These are phyloP conservation scores for Sinocyclocheilus grahami DNA, from an alignment of 2,113 vertebrate species.

Conservation along the genomic window DNA sequence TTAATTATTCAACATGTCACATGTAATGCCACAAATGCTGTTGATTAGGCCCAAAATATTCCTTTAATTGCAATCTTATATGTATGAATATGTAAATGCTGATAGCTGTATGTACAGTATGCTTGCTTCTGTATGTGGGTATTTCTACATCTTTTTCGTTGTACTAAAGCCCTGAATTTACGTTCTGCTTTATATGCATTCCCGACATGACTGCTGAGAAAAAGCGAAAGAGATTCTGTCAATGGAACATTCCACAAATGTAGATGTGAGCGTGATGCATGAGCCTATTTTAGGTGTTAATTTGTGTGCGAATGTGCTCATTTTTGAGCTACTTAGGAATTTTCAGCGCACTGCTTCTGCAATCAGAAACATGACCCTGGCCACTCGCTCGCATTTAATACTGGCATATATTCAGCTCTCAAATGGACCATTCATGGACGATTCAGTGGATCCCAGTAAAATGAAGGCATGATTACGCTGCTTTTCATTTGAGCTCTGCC, in stretches of 20 bases:
- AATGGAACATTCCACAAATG: constrained; percentile 47
- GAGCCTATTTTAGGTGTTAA: constrained; percentile 62
- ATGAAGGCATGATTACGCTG: background rate
- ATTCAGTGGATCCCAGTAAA: constrained; percentile 46
- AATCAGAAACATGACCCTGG: constrained; percentile 58
- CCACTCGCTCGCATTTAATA: constrained; percentile 50
- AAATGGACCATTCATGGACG: constrained; percentile 46
- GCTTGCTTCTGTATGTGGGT: background rate
- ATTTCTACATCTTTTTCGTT: background rate
- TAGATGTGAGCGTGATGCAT: constrained; percentile 61
- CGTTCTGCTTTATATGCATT: background rate
- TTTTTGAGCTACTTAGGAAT: constrained; percentile 60
- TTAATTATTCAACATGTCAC: too few relatives aligned
- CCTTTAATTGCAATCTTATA: too few relatives aligned
- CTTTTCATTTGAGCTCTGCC: background rate
- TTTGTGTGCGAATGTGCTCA: constrained; percentile 67
- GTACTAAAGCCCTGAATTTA: constrained; percentile 26
- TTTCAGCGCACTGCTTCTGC: constrained; percentile 58
- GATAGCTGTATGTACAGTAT: background rate
- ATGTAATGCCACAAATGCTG: too few relatives aligned
- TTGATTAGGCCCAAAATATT: too few relatives aligned
- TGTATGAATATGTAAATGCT: constrained; percentile 16
- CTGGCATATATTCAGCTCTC: constrained; percentile 58
- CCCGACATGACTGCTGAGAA: background rate
- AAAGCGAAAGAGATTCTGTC: constrained; percentile 44